Evolutionary conservation across 2,113 vertebrate genomes (phyloP).

Genomic region (Eupsittula cactorum): DNA sequence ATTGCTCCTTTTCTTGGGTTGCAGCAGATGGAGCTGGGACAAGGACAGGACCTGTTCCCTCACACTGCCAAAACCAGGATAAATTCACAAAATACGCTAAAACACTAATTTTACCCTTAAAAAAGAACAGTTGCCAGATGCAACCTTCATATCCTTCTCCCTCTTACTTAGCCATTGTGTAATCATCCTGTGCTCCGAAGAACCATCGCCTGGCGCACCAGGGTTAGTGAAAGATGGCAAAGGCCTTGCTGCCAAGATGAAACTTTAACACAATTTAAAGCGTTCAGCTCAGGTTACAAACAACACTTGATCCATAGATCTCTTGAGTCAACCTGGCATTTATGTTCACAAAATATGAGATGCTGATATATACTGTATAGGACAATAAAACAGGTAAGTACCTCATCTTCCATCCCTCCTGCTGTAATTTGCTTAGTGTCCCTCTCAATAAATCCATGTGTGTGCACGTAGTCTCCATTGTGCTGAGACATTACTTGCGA

Average conservation of each 20-base stretch:
- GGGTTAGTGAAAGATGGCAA: constrained; percentile 12
- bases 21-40: not conserved
- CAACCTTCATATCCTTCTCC: not conserved
- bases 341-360: constrained; percentile 52
- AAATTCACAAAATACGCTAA: not conserved
- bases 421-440: constrained; percentile 57
- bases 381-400: constrained; percentile 47
- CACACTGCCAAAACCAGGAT: fast-evolving
- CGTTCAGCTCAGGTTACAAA: not conserved
- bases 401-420: constrained; percentile 35
- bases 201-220: fast-evolving
- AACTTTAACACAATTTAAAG: not conserved
- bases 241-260: not conserved
- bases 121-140: not conserved
- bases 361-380: constrained; percentile 13
- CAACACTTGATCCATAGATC: constrained; percentile 33
- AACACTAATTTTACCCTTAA: not conserved
- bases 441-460: constrained; percentile 46
- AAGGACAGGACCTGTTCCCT: not conserved
- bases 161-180: not conserved
- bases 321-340: constrained; percentile 54
- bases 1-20: not conserved
- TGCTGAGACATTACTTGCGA: not conserved
- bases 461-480: not conserved
- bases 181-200: not conserved